Conservation (phyloP, 23 tunicate species). For the Ciona savignyi region DNA sequence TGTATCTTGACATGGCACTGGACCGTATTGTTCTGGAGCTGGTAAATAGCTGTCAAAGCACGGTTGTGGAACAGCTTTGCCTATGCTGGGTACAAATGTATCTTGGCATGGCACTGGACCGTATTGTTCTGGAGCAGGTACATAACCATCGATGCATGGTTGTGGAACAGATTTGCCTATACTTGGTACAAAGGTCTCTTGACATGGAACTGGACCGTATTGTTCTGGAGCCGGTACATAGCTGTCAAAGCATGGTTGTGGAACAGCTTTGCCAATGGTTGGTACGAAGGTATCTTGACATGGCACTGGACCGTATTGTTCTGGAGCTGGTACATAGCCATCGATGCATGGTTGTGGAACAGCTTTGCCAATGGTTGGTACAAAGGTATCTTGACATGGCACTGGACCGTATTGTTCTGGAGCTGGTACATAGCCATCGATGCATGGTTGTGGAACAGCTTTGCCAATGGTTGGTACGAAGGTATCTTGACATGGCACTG, state of each 20-base stretch:
- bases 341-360: not conserved
- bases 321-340: not conserved
- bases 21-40: not conserved
- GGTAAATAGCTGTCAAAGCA: not conserved
- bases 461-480: not conserved
- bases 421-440: too few species aligned
- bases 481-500: too few species aligned
- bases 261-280: not conserved
- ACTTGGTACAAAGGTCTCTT: not conserved
- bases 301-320: not conserved
- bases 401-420: not conserved
- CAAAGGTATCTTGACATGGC: not conserved
- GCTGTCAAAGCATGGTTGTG: not conserved
- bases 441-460: not conserved
- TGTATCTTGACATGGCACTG: not conserved
- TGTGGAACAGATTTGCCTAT: not conserved
- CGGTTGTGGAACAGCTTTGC: not conserved
- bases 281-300: not conserved
- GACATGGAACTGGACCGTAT: not conserved
- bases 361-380: not conserved
- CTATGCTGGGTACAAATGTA: not conserved
- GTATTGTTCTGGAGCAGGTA: not conserved
- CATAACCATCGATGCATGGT: not conserved
- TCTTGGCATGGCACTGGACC: not conserved
- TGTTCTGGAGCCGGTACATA: not conserved